A percentile compares a stretch with the other conserved stretches of the same genome.
Evolutionary conservation across 2,113 vertebrate genomes (phyloP).

Genomic region (Zosterops japonicus): DNA sequence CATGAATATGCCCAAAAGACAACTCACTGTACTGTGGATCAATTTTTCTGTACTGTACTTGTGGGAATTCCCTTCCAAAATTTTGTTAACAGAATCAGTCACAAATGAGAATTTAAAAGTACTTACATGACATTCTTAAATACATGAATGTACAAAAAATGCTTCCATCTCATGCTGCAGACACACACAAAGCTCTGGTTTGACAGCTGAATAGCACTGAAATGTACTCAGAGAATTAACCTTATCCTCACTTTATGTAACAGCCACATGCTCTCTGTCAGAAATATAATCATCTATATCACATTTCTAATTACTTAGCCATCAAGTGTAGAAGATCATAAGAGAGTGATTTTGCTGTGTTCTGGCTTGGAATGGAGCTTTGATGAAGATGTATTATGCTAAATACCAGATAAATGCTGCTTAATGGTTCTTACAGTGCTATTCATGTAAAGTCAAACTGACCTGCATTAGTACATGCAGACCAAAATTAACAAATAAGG

Average conservation of each 20-base stretch:
- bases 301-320: background rate
- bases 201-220: constrained; percentile 8
- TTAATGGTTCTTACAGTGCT: background rate
- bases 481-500: background rate
- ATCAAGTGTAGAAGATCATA: background rate
- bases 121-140: background rate
- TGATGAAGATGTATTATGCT: background rate
- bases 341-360: background rate
- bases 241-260: background rate
- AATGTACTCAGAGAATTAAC: constrained; percentile 32
- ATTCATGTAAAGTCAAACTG: background rate
- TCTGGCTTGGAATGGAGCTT: background rate
- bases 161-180: background rate
- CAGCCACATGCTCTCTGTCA: background rate
- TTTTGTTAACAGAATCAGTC: background rate
- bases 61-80: background rate
- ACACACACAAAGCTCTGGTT: background rate
- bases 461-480: background rate
- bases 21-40: background rate
- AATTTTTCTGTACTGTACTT: background rate
- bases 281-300: background rate
- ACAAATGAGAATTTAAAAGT: background rate
- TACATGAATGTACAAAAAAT: background rate
- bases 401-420: background rate
- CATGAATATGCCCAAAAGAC: background rate